Conservation (phyloP, 2,113 vertebrate species). For the Dipodomys ordii region DNA sequence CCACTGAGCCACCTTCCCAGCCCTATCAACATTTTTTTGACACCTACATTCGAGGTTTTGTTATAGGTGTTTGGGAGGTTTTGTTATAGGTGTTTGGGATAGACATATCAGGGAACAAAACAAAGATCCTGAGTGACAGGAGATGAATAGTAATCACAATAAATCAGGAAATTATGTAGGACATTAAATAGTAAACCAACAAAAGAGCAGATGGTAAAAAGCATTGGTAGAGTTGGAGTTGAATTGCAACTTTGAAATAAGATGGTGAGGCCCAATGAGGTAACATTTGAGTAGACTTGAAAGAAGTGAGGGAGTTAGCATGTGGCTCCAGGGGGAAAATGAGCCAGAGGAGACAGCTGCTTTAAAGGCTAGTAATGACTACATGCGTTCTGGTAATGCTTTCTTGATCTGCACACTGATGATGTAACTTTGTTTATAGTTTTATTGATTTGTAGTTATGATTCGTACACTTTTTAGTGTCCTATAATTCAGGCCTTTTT, state of each 20-base stretch:
- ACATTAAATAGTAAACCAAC: neutral
- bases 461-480: slow-evolving; percentile 6
- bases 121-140: neutral
- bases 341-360: neutral
- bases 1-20: no score
- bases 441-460: neutral
- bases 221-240: neutral
- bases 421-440: neutral
- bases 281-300: slow-evolving; percentile 3
- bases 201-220: neutral
- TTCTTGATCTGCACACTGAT: neutral
- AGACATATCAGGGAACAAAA: slow-evolving; percentile 13
- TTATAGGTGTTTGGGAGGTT: slow-evolving; percentile 20
- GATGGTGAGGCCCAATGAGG: neutral
- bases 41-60: slow-evolving; percentile 5
- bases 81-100: slow-evolving; percentile 25
- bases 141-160: neutral
- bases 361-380: neutral
- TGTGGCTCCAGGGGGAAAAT: neutral
- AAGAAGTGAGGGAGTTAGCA: neutral
- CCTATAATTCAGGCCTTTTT: neutral
- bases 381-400: neutral
- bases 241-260: slow-evolving; percentile 23
- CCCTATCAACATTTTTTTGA: neutral
- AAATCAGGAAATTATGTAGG: slow-evolving; percentile 3